A percentile compares a stretch with the other conserved stretches of the same genome.
These are phyloP conservation scores for Anaspis maculata DNA, from an alignment of 2,888 invertebrate species.

Conservation along the genomic window DNA sequence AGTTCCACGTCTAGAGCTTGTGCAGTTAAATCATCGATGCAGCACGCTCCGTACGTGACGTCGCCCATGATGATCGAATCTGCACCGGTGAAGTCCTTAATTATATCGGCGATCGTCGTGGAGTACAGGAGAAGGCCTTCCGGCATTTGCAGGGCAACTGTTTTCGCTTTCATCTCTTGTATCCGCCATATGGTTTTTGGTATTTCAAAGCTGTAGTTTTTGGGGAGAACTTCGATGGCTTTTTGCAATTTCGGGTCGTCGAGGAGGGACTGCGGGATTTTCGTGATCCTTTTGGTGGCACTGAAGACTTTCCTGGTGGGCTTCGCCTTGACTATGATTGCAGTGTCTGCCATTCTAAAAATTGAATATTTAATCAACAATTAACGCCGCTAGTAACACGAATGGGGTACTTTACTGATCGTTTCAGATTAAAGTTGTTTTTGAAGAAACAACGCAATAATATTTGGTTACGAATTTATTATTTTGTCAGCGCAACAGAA, in stretches of 20 bases:
- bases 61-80: slow-evolving; percentile 97
- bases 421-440: no score
- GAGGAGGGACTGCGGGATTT: slow-evolving; percentile 71
- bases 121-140: slow-evolving; percentile 92
- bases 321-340: slow-evolving; percentile 69
- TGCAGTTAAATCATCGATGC: slow-evolving; percentile 95
- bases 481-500: no score
- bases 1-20: slow-evolving; percentile 82
- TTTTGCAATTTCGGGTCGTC: slow-evolving; percentile 65
- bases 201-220: slow-evolving; percentile 97
- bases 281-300: slow-evolving; percentile 65
- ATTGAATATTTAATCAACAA: no score
- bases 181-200: slow-evolving; percentile 97
- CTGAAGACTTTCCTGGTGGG: slow-evolving; percentile 73
- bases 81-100: slow-evolving; percentile 73
- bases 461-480: no score
- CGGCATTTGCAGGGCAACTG: slow-evolving; percentile 94
- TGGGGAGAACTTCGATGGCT: slow-evolving; percentile 69
- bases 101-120: slow-evolving; percentile 86
- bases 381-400: no score
- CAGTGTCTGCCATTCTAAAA: slow-evolving; percentile 17
- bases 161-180: slow-evolving; percentile 68
- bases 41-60: slow-evolving; percentile 98
- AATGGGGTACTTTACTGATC: no score
- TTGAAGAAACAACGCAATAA: no score